Evolutionary conservation across 2,113 vertebrate genomes (phyloP), one percentile per base, ranked within the genome.

Genomic region (Dissostichus mawsoni): DNA sequence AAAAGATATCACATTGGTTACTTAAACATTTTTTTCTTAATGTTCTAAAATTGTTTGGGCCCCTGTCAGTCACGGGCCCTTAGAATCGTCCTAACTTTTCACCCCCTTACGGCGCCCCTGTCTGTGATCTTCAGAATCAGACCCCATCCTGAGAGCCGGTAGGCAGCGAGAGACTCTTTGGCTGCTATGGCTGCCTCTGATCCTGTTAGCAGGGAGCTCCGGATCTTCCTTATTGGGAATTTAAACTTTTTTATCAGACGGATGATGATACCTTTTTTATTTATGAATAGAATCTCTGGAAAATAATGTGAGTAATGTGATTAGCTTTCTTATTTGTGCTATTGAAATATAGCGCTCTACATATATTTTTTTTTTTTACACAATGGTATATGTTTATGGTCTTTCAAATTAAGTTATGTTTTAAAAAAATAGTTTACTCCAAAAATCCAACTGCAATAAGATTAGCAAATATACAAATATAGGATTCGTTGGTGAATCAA

Each of bases 111-210:
- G 20, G 20, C 20, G 20, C 20, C 20, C 20, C 20, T 20, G 20
- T 57, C 57, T 74, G 58, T 53, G 36, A 65, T 75, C 57, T 74
- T 45, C 41, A 62, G 5, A 71, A 23, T 73, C 50, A 82, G 18
- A 4, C 12, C 36, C 10, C 44, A 9, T 65, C 16, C 7, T 61
- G 58, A 36, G 44, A 78, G 48, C 45, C 78, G 55, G 29, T 14
- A 74, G 41, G 7, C 56, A 25, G 45, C 29, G 18, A 56, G 48
- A 76, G 48, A 44, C 13, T 47, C 20, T 47, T 20, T 2, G 47
- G 12, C 63, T 57, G 52, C 64, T 16, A 2, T 8, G 8, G 25
- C 14, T 12, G n/a, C 18, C 13, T 10, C 51, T n/a, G 23, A 20
- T 29, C 56, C n/a, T 33, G 16, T 78, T n/a, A 63, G 20, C 44